These are phyloP conservation scores for Tetragonula carbonaria DNA, from an alignment of 2,888 invertebrate species.

Conservation along the genomic window DNA sequence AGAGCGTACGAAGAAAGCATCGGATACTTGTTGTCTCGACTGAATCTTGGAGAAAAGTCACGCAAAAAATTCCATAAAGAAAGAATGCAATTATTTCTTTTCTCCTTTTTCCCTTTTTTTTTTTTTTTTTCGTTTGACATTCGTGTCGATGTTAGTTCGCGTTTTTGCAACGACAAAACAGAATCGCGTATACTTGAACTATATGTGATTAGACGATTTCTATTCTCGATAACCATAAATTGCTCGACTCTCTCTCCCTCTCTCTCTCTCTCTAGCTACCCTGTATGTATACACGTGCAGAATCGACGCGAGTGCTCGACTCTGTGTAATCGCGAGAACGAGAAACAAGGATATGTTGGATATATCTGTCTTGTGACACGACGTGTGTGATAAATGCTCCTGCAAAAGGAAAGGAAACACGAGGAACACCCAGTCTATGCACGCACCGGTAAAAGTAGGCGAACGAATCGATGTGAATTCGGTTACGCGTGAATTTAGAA, in stretches of 20 bases:
- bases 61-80: background rate
- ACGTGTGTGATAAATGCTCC: constrained; percentile 58
- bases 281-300: constrained; percentile 63
- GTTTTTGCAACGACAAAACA: background rate
- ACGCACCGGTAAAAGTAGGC: constrained; percentile 52
- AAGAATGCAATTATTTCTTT: background rate
- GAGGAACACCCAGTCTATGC: constrained; percentile 43
- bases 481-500: constrained; percentile 9
- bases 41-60: background rate
- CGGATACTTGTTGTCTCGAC: background rate
- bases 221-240: constrained; percentile 19
- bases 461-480: constrained; percentile 25
- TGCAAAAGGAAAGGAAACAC: constrained; percentile 14
- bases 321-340: constrained; percentile 41
- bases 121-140: background rate
- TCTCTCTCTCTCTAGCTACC: constrained; percentile 60
- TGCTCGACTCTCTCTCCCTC: constrained; percentile 51
- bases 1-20: background rate
- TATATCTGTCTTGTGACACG: constrained; percentile 68
- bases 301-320: constrained; percentile 46
- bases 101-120: background rate
- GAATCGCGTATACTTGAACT: constrained; percentile 15
- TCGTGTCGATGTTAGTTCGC: background rate
- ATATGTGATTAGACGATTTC: constrained; percentile 3
- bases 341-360: constrained; percentile 59